These are phyloP conservation scores for Callyntrura guangdongensis DNA, from an alignment of 2,888 invertebrate genomes.

Conservation along the genomic window DNA sequence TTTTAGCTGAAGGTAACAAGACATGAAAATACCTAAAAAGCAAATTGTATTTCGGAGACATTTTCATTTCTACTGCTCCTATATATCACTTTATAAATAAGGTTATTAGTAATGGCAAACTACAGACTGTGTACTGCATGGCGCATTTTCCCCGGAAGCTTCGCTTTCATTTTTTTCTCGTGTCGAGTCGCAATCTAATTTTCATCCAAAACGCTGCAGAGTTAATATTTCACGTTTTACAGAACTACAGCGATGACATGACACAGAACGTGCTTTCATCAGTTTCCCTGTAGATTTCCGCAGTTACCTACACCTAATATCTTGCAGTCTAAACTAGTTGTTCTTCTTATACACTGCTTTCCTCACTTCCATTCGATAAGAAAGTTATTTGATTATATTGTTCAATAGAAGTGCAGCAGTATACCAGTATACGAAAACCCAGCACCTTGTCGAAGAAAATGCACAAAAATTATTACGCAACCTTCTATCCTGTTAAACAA, in stretches of 20 bases:
- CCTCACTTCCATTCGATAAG: not conserved
- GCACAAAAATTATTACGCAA: no score
- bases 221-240: slow-evolving; percentile 50
- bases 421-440: no score
- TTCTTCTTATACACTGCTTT: no score
- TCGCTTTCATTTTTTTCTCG: not conserved
- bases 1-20: no score
- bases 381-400: not conserved
- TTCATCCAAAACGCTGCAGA: not conserved
- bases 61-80: no score
- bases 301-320: no score
- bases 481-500: not conserved
- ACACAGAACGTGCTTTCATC: slow-evolving; percentile 38
- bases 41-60: no score
- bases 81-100: no score
- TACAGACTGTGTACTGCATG: not conserved
- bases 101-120: no score
- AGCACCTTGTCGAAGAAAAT: not conserved
- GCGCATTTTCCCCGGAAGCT: slow-evolving; percentile 6
- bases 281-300: slow-evolving; percentile 18
- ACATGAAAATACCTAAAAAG: no score
- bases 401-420: not conserved
- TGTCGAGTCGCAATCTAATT: slow-evolving; percentile 47
- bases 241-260: slow-evolving; percentile 21
- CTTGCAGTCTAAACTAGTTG: no score